phyloP scores from a whole-genome alignment of 1,140 invertebrate species.

The Temnothorax curvispinosus region DNA sequence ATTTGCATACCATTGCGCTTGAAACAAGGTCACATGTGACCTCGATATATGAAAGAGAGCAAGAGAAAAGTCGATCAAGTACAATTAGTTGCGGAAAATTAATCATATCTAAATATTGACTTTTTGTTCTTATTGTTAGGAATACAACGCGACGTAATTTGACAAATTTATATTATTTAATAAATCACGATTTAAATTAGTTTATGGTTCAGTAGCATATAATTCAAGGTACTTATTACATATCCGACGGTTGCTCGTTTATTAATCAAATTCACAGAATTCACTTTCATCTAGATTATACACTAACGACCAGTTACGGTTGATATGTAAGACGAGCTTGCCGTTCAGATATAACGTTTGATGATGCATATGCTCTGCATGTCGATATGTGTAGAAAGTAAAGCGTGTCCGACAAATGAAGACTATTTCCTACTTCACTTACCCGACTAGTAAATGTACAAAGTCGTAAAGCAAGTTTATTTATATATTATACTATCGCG shows the following conservation, averaged over 20 bases:
- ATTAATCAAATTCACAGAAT: slow-evolving; percentile 29
- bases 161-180: not conserved
- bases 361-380: not conserved
- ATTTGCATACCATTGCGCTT: slow-evolving; percentile 62
- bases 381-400: slow-evolving; percentile 24
- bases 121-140: not conserved
- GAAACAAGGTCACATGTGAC: slow-evolving; percentile 65
- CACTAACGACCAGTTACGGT: slow-evolving; percentile 20
- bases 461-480: not conserved
- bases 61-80: slow-evolving; percentile 55
- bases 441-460: not conserved
- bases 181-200: not conserved
- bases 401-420: not conserved
- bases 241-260: not conserved
- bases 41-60: slow-evolving; percentile 40
- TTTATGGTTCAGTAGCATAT: not conserved
- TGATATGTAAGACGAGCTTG: slow-evolving; percentile 18
- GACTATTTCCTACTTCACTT: not conserved
- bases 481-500: not conserved
- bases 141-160: not conserved
- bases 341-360: not conserved
- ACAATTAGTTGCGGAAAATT: slow-evolving; percentile 24
- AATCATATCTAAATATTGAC: slow-evolving; percentile 7
- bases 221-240: not conserved
- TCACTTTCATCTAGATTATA: slow-evolving; percentile 46